Evolutionary conservation across 2,797 vertebrate genomes (phyloP).

Genomic region (Apogon hyalosoma): DNA sequence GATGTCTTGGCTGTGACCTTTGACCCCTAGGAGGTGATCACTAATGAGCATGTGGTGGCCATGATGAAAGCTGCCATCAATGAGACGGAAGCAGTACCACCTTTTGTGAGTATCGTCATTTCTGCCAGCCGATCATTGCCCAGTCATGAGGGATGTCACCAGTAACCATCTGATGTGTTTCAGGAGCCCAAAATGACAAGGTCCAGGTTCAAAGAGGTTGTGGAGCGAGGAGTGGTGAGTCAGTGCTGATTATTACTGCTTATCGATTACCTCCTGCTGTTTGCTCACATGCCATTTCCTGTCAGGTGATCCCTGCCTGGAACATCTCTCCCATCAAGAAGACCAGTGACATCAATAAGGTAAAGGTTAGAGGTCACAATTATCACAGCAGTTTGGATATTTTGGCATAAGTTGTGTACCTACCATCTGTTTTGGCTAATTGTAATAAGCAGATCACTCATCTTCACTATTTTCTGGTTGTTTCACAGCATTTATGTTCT

Average conservation of each 20-base stretch:
- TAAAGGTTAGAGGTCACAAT: slow-evolving; percentile 27
- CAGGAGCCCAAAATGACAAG: slow-evolving; percentile 99
- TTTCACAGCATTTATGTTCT: too few species aligned
- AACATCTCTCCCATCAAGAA: slow-evolving; percentile 98
- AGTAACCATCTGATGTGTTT: slow-evolving; percentile 8
- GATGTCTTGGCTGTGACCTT: slow-evolving; percentile 9
- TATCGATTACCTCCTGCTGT: background rate
- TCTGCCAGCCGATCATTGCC: background rate
- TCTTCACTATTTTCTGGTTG: too few species aligned
- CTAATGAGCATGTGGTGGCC: slow-evolving; percentile 96
- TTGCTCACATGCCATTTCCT: slow-evolving; percentile 2
- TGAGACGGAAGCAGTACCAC: slow-evolving; percentile 90
- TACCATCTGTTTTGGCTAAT: too few species aligned
- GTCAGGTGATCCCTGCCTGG: slow-evolving; percentile 94
- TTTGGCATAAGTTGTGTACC: too few species aligned
- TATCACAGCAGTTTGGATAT: too few species aligned
- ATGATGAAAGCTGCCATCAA: slow-evolving; percentile 99
- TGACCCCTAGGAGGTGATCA: slow-evolving; percentile 92
- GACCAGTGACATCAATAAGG: slow-evolving; percentile 80
- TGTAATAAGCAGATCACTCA: too few species aligned
- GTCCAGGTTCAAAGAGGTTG: slow-evolving; percentile 95
- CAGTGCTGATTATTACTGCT: background rate
- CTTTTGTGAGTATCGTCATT: slow-evolving; percentile 89
- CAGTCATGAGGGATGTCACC: too few species aligned
- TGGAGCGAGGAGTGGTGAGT: slow-evolving; percentile 95